Evolutionary conservation across 2,113 vertebrate species (phyloP), one percentile per base, ranked within the genome.

Genomic region (Nothoprocta perdicaria): DNA sequence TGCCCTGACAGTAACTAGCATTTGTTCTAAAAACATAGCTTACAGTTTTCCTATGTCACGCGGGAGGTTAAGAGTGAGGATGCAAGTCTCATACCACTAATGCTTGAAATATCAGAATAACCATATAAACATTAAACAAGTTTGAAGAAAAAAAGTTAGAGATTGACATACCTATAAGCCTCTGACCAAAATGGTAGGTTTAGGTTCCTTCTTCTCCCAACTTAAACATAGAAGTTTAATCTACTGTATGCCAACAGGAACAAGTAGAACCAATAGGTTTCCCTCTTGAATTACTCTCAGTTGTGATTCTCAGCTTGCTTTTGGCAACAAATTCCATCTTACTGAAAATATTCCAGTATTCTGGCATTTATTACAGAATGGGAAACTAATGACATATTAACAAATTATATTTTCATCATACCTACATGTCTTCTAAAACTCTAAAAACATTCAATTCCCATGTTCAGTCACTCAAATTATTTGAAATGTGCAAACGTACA

Each of bases 301-400:
- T 21, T 86, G 24, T 78, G 31, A 18, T 8, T 84, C 24, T 67
- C 27, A 16, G 27, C 8, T 74, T 77, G 6, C 6, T 83, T 55
- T 69, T 74, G 53, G 69, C 68, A 85, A 69, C 16, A 93, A 83
- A 10, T 78, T 92, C 69, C 50, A 81, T 33, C 61, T 84, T 50
- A 23, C 18, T 88, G 38, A 67, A 86, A 92, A 84, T 2, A 6
- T 65, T 72, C 69, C 27, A 78, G 14, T 24, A 81, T 29, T 79
- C 80, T 55, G 46, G 29, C 33, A 91, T 83, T 80, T 67, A 86
- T 14, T 89, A 14, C 19, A 66, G 61, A 89, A 10, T 48, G 13
- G 14, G 6, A 33, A 91, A 80, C 57, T 83, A 88, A 88, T 52
- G 24, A 92, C 46, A 68, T 40, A 77, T 43, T 50, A 85, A 10